A percentile compares a stretch with the other conserved stretches of the same genome.
These are phyloP conservation scores for Turritopsis dohrnii DNA, from an alignment of 30 jellyfish, hydroid and myxozoan genomes.

Conservation along the genomic window DNA sequence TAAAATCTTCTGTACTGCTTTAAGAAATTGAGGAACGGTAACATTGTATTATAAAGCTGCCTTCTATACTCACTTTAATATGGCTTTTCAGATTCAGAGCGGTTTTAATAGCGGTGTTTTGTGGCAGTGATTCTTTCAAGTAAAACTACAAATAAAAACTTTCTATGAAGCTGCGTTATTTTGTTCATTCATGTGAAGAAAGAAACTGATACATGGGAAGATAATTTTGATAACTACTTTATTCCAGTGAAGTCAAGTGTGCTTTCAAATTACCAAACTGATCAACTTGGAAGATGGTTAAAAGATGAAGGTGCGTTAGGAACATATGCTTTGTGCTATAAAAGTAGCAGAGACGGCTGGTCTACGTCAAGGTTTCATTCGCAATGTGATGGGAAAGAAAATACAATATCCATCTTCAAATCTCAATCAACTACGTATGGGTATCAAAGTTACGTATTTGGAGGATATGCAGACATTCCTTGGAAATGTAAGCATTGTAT, in stretches of 20 bases:
- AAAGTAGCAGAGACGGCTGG: slow-evolving; percentile 1
- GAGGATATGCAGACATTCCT: slow-evolving; percentile 16
- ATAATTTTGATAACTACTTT: too few species aligned
- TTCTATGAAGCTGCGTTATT: too few species aligned
- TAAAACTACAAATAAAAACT: too few species aligned
- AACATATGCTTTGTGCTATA: slow-evolving; percentile 2
- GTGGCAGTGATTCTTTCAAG: too few species aligned
- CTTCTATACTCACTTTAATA: too few species aligned
- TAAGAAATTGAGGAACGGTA: too few species aligned
- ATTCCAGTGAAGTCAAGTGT: background rate
- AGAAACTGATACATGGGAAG: too few species aligned
- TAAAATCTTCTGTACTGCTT: too few species aligned
- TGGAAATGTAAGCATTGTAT: background rate
- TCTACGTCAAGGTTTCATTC: background rate
- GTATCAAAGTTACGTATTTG: background rate
- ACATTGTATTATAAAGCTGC: too few species aligned
- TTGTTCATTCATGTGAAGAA: too few species aligned
- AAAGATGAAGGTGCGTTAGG: slow-evolving; percentile 10
- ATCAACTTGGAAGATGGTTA: background rate
- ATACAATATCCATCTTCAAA: slow-evolving; percentile 1
- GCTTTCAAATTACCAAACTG: background rate
- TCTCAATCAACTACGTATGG: background rate
- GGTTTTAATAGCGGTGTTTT: too few species aligned
- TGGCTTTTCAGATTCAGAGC: too few species aligned
- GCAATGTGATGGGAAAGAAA: background rate